Percentiles rank a stretch among this genome's conserved stretches.
Evolutionary conservation across 2,113 vertebrate genomes (phyloP).

Genomic region (Hipposideros armiger): DNA sequence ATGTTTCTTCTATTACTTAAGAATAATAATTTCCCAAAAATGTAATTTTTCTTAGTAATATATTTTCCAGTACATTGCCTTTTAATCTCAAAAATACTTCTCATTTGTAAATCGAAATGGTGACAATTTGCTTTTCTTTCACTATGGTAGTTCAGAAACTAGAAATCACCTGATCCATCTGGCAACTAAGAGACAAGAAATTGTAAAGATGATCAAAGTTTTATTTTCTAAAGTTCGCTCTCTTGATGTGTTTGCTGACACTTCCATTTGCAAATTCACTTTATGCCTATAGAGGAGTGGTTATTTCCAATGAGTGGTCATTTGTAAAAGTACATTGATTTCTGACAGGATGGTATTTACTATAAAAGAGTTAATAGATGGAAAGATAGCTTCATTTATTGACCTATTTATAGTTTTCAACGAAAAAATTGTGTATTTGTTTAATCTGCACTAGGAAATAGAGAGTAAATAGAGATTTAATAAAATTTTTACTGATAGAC

Average conservation of each 20-base stretch:
- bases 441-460: background rate
- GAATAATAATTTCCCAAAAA: conserved; percentile 61
- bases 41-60: conserved; percentile 43
- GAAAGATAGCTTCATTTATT: background rate
- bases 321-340: background rate
- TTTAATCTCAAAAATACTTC: conserved; percentile 67
- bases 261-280: background rate
- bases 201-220: background rate
- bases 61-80: conserved; percentile 43
- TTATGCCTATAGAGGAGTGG: background rate
- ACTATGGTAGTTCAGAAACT: background rate
- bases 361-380: background rate
- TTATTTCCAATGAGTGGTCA: background rate
- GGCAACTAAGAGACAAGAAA: background rate
- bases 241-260: background rate
- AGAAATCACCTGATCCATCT: background rate
- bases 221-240: background rate
- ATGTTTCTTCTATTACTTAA: conserved; percentile 44
- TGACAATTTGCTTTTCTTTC: conserved; percentile 57
- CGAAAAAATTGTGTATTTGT: conserved; percentile 18
- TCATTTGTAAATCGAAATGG: conserved; percentile 47
- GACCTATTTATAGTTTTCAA: conserved; percentile 32
- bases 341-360: background rate
- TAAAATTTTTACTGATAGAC: background rate
- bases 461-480: background rate